A percentile compares a stretch with the other conserved stretches of the same genome.
Evolutionary conservation across 2,113 vertebrate species (phyloP).

Genomic region (Mesoclemmys tuberculata): DNA sequence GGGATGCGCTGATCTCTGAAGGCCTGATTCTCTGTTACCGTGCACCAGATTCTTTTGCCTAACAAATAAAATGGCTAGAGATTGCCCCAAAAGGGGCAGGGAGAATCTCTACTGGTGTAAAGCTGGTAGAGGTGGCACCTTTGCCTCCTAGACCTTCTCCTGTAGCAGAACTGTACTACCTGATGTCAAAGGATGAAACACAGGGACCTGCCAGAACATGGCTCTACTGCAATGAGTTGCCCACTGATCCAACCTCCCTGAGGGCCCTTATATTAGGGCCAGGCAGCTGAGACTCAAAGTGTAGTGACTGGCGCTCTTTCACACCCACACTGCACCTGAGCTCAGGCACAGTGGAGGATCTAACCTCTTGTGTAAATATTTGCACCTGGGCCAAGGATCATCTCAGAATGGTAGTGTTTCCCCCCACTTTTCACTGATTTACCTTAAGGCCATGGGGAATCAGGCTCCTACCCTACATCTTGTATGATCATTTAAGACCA

Average conservation of each 20-base stretch:
- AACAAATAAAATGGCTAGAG: background rate
- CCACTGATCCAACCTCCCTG: background rate
- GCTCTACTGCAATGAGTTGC: background rate
- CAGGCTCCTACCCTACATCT: background rate
- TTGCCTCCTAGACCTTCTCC: background rate
- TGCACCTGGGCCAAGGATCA: background rate
- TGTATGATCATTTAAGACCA: background rate
- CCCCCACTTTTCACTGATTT: background rate
- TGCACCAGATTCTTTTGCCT: background rate
- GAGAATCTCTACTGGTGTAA: rapidly evolving
- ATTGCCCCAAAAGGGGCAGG: rapidly evolving
- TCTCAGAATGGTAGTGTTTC: background rate
- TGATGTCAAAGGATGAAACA: background rate
- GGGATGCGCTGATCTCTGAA: background rate
- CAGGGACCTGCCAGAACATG: background rate
- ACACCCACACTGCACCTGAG: background rate
- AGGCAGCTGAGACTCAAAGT: background rate
- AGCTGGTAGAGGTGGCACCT: background rate
- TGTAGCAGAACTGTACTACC: background rate
- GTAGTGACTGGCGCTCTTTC: background rate
- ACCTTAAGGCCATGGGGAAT: background rate
- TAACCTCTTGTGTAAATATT: background rate
- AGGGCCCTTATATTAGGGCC: background rate
- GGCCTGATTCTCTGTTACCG: background rate
- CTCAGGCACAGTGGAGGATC: background rate